Base-by-base conservation (phyloP, 2,113 vertebrate genomes). In the Grallaria varia region DNA sequence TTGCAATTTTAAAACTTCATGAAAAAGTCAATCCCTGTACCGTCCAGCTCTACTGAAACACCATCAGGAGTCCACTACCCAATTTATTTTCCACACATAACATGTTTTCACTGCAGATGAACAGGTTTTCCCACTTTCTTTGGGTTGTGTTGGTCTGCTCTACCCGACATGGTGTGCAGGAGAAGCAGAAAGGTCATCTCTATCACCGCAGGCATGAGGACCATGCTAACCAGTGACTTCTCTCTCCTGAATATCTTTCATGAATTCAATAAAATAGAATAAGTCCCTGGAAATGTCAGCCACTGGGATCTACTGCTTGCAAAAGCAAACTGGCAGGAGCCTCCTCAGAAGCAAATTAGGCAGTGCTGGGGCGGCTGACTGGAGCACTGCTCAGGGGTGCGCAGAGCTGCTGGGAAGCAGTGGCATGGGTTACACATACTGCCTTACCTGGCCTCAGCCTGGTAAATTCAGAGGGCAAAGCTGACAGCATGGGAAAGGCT, bases 401-500 rank as follows among this genome's bases (percentile, higher is more conserved):
- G 21, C 9, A 64, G 78, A 75, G 55, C 42, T 59, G 67, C 53
- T 28, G 58, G 47, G 28, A 85, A 83, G 45, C 25, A 21, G 45
- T 44, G 31, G 28, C 68, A 79, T 0, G 3, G 68, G 56, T 63
- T 47, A n/a, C 60, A 63, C 40, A 18, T 8, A 27, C 31, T 4
- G 3, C 2, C 0, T 20, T 19, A 52, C 80, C 47, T 87, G 66
- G 27, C 58, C 49, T 87, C 64, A 89, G 56, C 35, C 69, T 42
- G 56, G 21, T 76, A 85, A 91, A 95, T 69, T 45, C 78, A 35
- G 28, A 45, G 6, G 27, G 19, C 40, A 85, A 79, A 50, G 74
- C 60, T 52, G 53, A 79, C 89, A 52, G 66, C 62, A 50, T 91
- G 91, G 59, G 89, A 87, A 93, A 89, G 79, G 74, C 77, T 91